Conservation (phyloP, 1,140 invertebrate species). For the Dolichoris vasculosae region DNA sequence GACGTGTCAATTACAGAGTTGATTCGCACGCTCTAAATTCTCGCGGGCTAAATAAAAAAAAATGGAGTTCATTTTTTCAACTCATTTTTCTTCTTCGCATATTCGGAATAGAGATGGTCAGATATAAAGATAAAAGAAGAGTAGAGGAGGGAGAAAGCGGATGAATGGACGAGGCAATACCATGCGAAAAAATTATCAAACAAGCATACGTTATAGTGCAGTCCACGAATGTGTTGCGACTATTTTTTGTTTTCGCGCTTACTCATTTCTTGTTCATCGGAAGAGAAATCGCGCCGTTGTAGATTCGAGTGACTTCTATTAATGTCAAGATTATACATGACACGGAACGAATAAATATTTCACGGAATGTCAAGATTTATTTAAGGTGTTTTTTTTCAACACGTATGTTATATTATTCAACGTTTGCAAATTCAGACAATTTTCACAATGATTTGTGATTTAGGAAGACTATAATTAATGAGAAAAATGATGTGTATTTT, state of each 20-base stretch:
- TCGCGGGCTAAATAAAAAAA: background rate
- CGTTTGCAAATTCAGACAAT: background rate
- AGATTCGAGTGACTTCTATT: background rate
- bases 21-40: conserved; percentile 49
- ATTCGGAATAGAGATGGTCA: background rate
- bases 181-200: conserved; percentile 1
- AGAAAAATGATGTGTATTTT: background rate
- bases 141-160: background rate
- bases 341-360: background rate
- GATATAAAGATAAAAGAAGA: conserved; percentile 12
- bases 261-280: background rate
- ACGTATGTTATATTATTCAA: background rate
- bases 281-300: conserved; percentile 25
- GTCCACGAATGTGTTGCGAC: conserved; percentile 9
- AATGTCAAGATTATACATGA: background rate
- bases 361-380: background rate
- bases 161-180: background rate
- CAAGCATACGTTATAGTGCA: conserved; percentile 15
- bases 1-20: conserved; percentile 49
- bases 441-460: background rate
- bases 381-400: background rate
- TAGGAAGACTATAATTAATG: background rate
- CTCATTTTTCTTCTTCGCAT: background rate
- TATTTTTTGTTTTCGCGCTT: conserved; percentile 2
- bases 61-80: background rate